Evolutionary conservation across 2,113 vertebrate genomes (phyloP).

Genomic region (Pygoscelis antarcticus): DNA sequence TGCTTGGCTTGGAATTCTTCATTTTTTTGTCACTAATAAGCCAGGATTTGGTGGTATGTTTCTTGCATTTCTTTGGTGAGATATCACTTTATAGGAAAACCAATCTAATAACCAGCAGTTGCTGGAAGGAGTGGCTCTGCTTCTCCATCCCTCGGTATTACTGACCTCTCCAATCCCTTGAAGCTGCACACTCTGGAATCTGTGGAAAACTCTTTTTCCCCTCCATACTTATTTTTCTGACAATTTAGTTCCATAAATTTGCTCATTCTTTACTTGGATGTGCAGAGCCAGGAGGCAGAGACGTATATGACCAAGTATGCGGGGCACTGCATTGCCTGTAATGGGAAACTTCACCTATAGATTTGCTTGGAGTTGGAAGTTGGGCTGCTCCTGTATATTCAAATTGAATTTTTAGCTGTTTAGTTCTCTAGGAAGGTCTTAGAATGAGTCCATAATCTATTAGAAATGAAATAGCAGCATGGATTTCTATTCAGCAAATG

Average conservation of each 20-base stretch:
- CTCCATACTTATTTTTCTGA: neutral
- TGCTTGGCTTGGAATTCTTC: neutral
- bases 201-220: neutral
- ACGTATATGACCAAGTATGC: rapidly evolving
- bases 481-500: neutral
- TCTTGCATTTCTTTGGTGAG: neutral
- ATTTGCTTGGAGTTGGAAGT: neutral
- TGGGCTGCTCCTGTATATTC: neutral
- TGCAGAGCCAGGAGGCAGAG: neutral
- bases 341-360: neutral
- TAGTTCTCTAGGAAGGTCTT: neutral
- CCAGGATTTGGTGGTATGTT: neutral
- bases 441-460: neutral
- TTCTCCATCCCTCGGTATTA: neutral
- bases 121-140: neutral
- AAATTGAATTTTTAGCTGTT: neutral
- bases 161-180: neutral
- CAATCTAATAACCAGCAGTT: neutral
- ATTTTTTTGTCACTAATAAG: neutral
- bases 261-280: neutral
- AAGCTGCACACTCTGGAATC: neutral
- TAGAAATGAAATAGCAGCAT: neutral
- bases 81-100: neutral
- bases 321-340: neutral
- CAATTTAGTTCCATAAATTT: neutral